Percentiles rank a stretch among this genome's conserved stretches.
Evolutionary conservation across 2,888 invertebrate genomes (phyloP).

Genomic region (Dendrolimus houi): DNA sequence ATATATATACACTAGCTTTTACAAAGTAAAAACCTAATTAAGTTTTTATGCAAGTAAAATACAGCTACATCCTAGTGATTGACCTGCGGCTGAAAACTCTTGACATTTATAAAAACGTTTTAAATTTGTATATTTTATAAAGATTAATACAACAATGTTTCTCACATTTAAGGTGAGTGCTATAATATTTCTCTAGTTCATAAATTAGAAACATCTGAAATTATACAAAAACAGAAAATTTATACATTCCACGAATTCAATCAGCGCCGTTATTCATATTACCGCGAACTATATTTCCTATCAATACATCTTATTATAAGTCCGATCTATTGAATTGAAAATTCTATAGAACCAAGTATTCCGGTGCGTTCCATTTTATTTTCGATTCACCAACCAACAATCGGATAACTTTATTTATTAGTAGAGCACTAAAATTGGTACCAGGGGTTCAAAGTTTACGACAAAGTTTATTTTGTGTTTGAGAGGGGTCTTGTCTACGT

Average conservation of each 20-base stretch:
- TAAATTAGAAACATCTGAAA: too few species aligned
- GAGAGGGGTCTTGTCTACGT: constrained; percentile 42
- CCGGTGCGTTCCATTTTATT: constrained; percentile 21
- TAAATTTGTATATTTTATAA: too few species aligned
- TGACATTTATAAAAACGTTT: too few species aligned
- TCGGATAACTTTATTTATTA: constrained; percentile 67
- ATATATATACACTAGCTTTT: too few species aligned
- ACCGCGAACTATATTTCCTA: background rate
- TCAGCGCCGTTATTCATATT: background rate
- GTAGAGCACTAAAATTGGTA: constrained; percentile 53
- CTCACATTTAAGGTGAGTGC: too few species aligned
- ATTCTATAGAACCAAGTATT: background rate
- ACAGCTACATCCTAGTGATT: too few species aligned
- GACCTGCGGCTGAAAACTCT: too few species aligned
- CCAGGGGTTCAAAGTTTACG: constrained; percentile 57
- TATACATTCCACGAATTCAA: background rate
- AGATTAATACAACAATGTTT: too few species aligned
- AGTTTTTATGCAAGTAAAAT: too few species aligned
- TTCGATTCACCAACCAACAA: constrained; percentile 38
- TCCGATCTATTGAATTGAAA: background rate
- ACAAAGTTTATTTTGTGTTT: constrained; percentile 50
- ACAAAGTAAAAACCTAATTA: too few species aligned
- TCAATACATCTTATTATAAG: background rate
- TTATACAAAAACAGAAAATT: too few species aligned
- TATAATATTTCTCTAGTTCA: too few species aligned